phyloP scores from a whole-genome alignment of 1,140 invertebrate genomes.

The Colletes gigas region DNA sequence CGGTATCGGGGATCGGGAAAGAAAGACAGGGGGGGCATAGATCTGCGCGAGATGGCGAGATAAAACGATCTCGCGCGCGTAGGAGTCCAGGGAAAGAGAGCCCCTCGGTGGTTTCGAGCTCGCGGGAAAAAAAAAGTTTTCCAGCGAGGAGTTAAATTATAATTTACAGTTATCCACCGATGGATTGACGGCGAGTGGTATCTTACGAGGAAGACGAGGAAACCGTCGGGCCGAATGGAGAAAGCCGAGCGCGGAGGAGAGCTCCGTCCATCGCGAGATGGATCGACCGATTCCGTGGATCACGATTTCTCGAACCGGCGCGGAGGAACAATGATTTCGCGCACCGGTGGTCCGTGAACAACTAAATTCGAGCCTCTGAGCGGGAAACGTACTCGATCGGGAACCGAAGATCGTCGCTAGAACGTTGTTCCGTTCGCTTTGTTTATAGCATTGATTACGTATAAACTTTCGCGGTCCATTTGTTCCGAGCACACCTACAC shows the following conservation, averaged over 20 bases:
- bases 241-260: constrained; percentile 49
- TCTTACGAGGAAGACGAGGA: background rate
- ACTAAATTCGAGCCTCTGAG: constrained; percentile 2
- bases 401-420: background rate
- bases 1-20: background rate
- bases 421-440: no score
- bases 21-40: constrained; percentile 3
- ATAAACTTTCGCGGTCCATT: no score
- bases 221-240: constrained; percentile 45
- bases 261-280: constrained; percentile 20
- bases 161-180: constrained; percentile 64
- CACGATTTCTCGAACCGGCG: constrained; percentile 31
- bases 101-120: background rate
- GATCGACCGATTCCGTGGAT: constrained; percentile 44
- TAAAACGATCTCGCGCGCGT: constrained; percentile 30
- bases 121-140: background rate
- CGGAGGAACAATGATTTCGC: background rate
- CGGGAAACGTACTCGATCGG: background rate
- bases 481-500: no score
- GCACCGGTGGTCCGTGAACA: background rate
- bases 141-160: constrained; percentile 53
- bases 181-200: background rate
- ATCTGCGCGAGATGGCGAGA: constrained; percentile 16
- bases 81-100: constrained; percentile 13
- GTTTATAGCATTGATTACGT: no score